Base-by-base conservation (phyloP, 2,797 vertebrate species). In the Acridotheres tristis region DNA sequence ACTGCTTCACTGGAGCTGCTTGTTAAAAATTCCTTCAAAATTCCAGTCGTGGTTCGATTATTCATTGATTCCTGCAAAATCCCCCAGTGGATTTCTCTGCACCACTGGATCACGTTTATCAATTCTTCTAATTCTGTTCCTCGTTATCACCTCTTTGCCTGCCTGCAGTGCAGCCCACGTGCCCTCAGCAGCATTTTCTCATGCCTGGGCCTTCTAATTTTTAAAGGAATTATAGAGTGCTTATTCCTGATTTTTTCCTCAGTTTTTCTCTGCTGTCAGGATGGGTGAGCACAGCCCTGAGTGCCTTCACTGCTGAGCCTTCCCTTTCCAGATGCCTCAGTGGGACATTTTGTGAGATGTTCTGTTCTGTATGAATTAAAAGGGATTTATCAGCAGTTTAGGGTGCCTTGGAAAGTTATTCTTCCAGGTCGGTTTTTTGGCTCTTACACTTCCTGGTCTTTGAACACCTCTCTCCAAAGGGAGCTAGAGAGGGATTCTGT, bases 21-120 rank as follows among this genome's bases (percentile, higher is more conserved):
- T 86, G 77, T 83, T 93, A 90, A 84, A 94, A 80, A 20, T 66
- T 86, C 61, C 57, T 62, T 69, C 65, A 83, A 69, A 90, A 84
- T 71, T 63, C 48, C 80, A 62, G 68, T 30, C 40, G 81, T 90
- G 58, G 27, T 74, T 90, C 1, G 4, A 89, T 77, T 86, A 69
- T 90, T 73, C 89, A 92, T 58, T 51, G 91, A 77, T 92, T 92
- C 55, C 57, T 62, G 21, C 19, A n/a, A 81, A 92, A 73, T 42
- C 34, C 30, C 68, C 73, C 47, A 9, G 43, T 11, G 59, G 32
- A 57, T 88, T 93, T 47, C 30, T 89, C 54, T 48, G 72, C 45
- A 13, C 26, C 14, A 10, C 21, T 82, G 27, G 36, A 34, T n/a
- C 29, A 3, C 3, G 5, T 73, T 71, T 74, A 68, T 88, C 11